Base-by-base conservation (phyloP, 2,888 invertebrate species). In the Troides oblongomaculatus region DNA sequence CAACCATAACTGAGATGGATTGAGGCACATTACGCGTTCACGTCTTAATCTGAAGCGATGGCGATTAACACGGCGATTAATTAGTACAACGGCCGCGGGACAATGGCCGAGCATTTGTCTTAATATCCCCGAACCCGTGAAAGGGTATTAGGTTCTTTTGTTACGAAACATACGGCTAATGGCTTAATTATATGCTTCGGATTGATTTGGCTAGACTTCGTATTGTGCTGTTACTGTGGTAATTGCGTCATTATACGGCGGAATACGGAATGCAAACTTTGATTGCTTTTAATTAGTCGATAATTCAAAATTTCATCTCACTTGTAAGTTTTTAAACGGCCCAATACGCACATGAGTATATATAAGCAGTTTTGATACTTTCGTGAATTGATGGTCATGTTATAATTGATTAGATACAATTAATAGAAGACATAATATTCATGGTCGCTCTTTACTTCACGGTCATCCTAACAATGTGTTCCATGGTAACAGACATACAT, bases 1-100 rank as follows among this genome's bases (percentile, higher is more conserved):
- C 80, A 79, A 72, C 79, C 84, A 87, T 88, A 90, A 90, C 85
- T 82, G 85, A 89, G 91, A 91, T 87, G 82, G 83, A 91, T 91
- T 82, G 87, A 77, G 74, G 78, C 73, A 84, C 88, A 90, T 91
- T 90, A 91, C 81, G 79, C 77, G 80, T 81, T 84, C 83, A 85
- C 85, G 82, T 87, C 89, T 91, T 89, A 90, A 91, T 91, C 88
- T 84, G 79, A 76, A 75, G 78, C 78, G 76, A 75, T 73, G 82
- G 82, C 85, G 88, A 90, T 90, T 90, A 90, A 85, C 80, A 80
- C 73, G 76, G 76, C 81, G 84, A 85, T 87, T 90, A 90, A 91
- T 91, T 90, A 89, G 84, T 81, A 77, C 78, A 75, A 73, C 77
- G 84, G 83, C 84, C 77, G 78, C 75, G 80, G 83, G 84, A 90